Base-by-base conservation (phyloP, 2,113 vertebrate genomes). In the Lethenteron reissneri region DNA sequence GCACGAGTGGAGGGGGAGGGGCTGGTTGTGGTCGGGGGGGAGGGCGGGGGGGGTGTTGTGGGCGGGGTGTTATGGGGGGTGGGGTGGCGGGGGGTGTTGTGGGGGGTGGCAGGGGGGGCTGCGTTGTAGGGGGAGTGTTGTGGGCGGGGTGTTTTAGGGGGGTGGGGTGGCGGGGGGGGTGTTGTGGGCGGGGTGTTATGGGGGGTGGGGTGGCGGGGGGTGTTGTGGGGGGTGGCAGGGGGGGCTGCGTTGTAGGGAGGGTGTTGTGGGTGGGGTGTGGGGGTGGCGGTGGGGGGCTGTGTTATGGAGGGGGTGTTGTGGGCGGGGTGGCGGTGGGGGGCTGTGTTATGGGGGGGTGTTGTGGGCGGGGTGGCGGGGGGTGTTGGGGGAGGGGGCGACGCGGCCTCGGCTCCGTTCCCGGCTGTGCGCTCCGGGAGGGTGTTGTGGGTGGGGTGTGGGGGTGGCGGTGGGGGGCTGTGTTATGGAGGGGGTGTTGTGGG, bases 351-450 rank as follows among this genome's bases (percentile, higher is more conserved):
- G 17, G 12, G 14, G 70, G 56, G 57, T 25, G 25, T 25, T 25
- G 25, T 25, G 25, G 25, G 25, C 25, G 25, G 11, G 70, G 75
- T 75, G 77, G 70, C 11, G 4, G 41, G 41, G 6, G 41, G 41
- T 41, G 5, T 41, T 41, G 41, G 41, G 41, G 41, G 41, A 41
- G 41, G 5, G 41, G 41, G 41, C 41, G 41, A 41, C 41, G 41
- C 41, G 41, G 41, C 6, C 41, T 41, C 41, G 41, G 41, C 41
- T 41, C 41, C 41, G 41, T 41, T 41, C 41, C 41, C 41, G 41
- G 41, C 41, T 41, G 41, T 41, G 41, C 41, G 41, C 41, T 41
- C 41, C 41, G 41, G n/a, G n/a, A 2, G 17, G 17, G 17, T 19
- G 17, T 19, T 14, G 70, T 8, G 57, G 71, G 57, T 59, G 25